These are phyloP conservation scores for Amazona guildingii DNA, from an alignment of 2,113 vertebrate genomes.

Conservation along the genomic window DNA sequence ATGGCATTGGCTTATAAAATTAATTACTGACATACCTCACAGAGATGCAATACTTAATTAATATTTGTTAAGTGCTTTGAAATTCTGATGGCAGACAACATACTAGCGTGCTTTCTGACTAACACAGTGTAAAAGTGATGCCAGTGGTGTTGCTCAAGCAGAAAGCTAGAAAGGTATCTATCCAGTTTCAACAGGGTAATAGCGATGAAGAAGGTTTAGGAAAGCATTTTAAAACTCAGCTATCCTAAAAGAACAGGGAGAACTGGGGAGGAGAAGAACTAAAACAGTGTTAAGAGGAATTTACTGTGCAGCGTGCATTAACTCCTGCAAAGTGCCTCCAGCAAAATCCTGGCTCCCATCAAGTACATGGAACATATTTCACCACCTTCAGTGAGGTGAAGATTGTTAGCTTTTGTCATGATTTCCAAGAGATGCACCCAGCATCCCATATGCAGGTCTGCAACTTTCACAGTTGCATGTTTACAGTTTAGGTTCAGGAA, in stretches of 20 bases:
- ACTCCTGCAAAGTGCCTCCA: neutral
- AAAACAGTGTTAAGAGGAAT: neutral
- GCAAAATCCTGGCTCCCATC: neutral
- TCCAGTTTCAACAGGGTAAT: neutral
- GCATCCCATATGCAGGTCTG: neutral
- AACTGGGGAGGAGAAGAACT: neutral
- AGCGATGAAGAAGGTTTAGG: neutral
- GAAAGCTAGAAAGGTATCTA: neutral
- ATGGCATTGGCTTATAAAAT: neutral
- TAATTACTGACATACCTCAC: neutral
- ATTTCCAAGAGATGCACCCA: neutral
- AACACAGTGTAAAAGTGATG: neutral
- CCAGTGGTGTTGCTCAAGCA: neutral
- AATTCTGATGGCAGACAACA: constrained; percentile 13
- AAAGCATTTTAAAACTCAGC: neutral
- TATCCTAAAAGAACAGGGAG: neutral
- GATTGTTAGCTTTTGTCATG: neutral
- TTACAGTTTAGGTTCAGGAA: constrained; percentile 30
- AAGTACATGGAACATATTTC: neutral
- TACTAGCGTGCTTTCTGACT: neutral
- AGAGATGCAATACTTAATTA: neutral
- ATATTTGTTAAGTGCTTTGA: constrained; percentile 11
- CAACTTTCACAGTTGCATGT: neutral
- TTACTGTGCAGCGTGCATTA: neutral
- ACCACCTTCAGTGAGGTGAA: neutral